Evolutionary conservation across 2,113 vertebrate species (phyloP).

Genomic region (Arothron firmamentum): DNA sequence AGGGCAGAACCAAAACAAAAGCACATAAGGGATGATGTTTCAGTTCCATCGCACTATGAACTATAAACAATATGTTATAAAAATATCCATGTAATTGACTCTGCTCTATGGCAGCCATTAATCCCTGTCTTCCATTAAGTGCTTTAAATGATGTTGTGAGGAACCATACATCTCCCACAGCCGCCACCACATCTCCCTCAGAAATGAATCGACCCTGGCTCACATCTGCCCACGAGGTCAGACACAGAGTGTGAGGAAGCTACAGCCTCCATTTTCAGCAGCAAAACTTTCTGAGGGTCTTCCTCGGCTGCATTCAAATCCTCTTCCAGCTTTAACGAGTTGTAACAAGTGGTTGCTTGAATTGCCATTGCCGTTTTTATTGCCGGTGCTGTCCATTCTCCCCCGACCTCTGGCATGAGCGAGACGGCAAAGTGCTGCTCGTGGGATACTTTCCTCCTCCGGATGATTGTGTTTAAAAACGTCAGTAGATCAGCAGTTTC

Average conservation of each 20-base stretch:
- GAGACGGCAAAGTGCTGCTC: too few relatives aligned
- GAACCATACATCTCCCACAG: slow-evolving; percentile 72
- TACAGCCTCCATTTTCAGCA: too few relatives aligned
- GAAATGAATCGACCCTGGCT: slow-evolving; percentile 71
- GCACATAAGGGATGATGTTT: slow-evolving; percentile 41
- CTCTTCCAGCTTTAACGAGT: too few relatives aligned
- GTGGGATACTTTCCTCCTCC: slow-evolving; percentile 7
- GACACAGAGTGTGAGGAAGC: too few relatives aligned
- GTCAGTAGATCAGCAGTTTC: too few relatives aligned
- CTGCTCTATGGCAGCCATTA: slow-evolving; percentile 65
- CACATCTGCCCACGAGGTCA: slow-evolving; percentile 66
- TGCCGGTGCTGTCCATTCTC: neutral
- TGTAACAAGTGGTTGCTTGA: too few relatives aligned
- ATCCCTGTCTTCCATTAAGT: slow-evolving; percentile 74
- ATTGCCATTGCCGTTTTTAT: neutral
- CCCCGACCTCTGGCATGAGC: too few relatives aligned
- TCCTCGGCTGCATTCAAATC: too few relatives aligned
- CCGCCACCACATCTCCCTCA: slow-evolving; percentile 63
- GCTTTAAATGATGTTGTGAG: slow-evolving; percentile 76
- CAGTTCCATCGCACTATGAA: slow-evolving; percentile 60
- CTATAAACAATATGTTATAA: slow-evolving; percentile 73
- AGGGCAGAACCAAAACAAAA: slow-evolving; percentile 64
- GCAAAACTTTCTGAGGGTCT: too few relatives aligned
- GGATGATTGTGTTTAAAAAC: slow-evolving; percentile 55
- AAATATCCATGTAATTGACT: slow-evolving; percentile 76